These are phyloP conservation scores for Neodiprion fabricii DNA, from an alignment of 1,140 invertebrate genomes.

Conservation along the genomic window DNA sequence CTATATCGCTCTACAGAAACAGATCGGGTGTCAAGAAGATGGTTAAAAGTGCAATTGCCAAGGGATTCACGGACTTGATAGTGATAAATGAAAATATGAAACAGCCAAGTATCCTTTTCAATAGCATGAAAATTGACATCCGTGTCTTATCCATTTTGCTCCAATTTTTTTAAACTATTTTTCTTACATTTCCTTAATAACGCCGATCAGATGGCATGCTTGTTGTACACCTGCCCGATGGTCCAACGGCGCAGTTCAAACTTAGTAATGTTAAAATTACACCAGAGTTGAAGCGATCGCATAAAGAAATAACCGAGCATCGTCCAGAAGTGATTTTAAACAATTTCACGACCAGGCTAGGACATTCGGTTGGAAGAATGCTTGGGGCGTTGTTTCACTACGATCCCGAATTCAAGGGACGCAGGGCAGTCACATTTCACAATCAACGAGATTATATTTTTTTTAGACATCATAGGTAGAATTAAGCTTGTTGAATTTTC, in stretches of 20 bases:
- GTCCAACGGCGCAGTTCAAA: slow-evolving; percentile 92
- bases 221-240: slow-evolving; percentile 92
- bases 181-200: slow-evolving; percentile 32
- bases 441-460: slow-evolving; percentile 99
- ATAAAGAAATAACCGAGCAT: slow-evolving; percentile 82
- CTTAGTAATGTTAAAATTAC: slow-evolving; percentile 84
- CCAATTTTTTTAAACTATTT: slow-evolving; percentile 11
- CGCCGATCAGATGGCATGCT: slow-evolving; percentile 77
- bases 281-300: slow-evolving; percentile 76
- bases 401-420: slow-evolving; percentile 91
- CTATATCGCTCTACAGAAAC: slow-evolving; percentile 78
- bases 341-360: slow-evolving; percentile 95
- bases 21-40: slow-evolving; percentile 93
- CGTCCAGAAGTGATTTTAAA: slow-evolving; percentile 95
- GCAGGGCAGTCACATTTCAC: slow-evolving; percentile 95
- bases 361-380: slow-evolving; percentile 89
- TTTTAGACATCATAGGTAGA: slow-evolving; percentile 94
- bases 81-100: slow-evolving; percentile 93
- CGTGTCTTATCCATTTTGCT: neutral
- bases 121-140: neutral
- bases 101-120: slow-evolving; percentile 75
- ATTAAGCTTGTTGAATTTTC: slow-evolving; percentile 17
- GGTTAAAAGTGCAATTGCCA: slow-evolving; percentile 78
- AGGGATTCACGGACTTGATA: slow-evolving; percentile 88
- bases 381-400: slow-evolving; percentile 96